These are phyloP conservation scores for Chrysemys picta DNA, from an alignment of 2,113 vertebrate genomes.

Conservation along the genomic window DNA sequence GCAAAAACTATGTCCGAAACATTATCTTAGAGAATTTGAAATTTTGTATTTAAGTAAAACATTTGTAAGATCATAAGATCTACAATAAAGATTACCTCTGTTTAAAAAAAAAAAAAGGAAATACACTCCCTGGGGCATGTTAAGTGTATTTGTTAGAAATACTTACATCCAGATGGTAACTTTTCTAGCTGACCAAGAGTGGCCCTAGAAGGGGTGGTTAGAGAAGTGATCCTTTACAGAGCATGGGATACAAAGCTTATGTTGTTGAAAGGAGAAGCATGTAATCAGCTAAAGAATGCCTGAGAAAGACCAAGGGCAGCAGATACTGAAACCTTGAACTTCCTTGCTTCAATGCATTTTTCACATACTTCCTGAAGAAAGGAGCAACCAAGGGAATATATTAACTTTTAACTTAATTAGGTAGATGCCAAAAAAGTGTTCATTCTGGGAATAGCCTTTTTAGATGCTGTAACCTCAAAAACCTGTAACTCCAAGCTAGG, in stretches of 20 bases:
- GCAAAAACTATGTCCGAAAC: not conserved
- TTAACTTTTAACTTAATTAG: slow-evolving; percentile 80
- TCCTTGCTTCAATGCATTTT: slow-evolving; percentile 79
- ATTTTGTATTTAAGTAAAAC: slow-evolving; percentile 3
- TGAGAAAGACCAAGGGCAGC: slow-evolving; percentile 82
- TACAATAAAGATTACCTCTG: slow-evolving; percentile 27
- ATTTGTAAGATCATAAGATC: not conserved
- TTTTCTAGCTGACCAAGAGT: slow-evolving; percentile 60
- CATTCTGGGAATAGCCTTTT: not conserved
- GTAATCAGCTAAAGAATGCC: slow-evolving; percentile 87
- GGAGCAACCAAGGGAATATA: slow-evolving; percentile 72
- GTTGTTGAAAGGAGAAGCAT: slow-evolving; percentile 83
- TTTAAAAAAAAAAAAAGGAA: slow-evolving; percentile 28
- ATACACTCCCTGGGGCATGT: slow-evolving; percentile 50
- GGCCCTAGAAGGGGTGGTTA: slow-evolving; percentile 52
- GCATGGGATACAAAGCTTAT: slow-evolving; percentile 78
- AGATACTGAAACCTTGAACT: slow-evolving; percentile 81
- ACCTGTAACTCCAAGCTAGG: not conserved
- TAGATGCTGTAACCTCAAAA: slow-evolving; percentile 26
- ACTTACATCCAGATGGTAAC: slow-evolving; percentile 71
- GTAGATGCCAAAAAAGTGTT: slow-evolving; percentile 52
- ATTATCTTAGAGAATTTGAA: slow-evolving; percentile 18
- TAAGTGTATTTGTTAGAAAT: slow-evolving; percentile 57
- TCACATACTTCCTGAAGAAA: slow-evolving; percentile 78
- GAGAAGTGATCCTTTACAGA: slow-evolving; percentile 76